phyloP scores from a whole-genome alignment of 2,797 vertebrate genomes.

The Coreius guichenoti region DNA sequence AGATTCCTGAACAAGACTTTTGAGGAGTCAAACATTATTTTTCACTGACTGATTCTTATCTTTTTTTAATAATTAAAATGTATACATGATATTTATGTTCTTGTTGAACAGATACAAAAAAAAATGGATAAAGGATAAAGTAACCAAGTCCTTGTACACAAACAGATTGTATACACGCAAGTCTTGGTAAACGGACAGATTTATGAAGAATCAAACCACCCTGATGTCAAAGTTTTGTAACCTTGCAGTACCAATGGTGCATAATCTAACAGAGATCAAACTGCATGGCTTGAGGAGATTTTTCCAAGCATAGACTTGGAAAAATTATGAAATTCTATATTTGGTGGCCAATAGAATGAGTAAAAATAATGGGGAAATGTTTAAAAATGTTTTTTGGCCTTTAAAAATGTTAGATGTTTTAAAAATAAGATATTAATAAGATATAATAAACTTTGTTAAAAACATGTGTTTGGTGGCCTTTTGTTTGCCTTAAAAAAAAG shows the following conservation, averaged over 20 bases:
- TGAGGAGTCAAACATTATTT: not conserved
- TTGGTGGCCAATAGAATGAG: no score
- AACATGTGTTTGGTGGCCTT: no score
- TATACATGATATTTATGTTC: not conserved
- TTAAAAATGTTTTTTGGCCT: no score
- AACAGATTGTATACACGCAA: no score
- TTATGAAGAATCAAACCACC: not conserved
- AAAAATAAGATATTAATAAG: no score
- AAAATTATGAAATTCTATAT: not conserved
- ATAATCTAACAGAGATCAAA: not conserved
- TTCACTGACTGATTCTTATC: not conserved
- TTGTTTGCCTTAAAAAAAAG: no score
- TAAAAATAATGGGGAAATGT: no score
- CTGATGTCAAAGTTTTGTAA: not conserved
- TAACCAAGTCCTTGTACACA: no score
- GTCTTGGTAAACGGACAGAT: not conserved
- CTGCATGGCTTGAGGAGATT: not conserved
- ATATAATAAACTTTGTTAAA: no score
- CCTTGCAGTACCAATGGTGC: not conserved
- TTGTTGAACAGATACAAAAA: not conserved
- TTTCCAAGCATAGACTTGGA: not conserved
- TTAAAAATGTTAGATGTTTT: no score
- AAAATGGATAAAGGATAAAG: not conserved
- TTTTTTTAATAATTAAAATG: not conserved
- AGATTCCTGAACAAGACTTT: constrained; percentile 59